phyloP scores from a whole-genome alignment of 2,113 vertebrate genomes.

The Ammospiza nelsoni region DNA sequence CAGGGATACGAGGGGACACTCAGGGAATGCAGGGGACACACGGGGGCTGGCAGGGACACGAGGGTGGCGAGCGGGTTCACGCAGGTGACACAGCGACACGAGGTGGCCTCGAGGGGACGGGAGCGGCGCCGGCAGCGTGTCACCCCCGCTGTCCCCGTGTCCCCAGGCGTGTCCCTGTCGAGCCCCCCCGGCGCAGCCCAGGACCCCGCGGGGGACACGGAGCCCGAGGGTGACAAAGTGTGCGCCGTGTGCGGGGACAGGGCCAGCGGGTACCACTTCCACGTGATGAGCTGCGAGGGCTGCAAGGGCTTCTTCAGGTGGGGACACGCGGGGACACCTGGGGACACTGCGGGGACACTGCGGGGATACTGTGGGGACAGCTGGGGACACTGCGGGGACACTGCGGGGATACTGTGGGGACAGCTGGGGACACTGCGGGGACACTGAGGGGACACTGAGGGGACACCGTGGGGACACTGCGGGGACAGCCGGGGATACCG shows the following conservation, averaged over 20 bases:
- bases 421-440: too few species aligned
- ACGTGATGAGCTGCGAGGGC: slow-evolving; percentile 93
- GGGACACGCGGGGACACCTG: background rate
- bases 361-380: too few species aligned
- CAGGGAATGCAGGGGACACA: background rate
- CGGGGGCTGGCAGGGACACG: too few species aligned
- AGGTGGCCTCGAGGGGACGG: background rate
- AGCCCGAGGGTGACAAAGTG: background rate
- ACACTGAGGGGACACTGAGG: too few species aligned
- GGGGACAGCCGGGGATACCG: too few species aligned
- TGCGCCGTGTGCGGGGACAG: slow-evolving; percentile 71
- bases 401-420: background rate
- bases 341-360: too few species aligned
- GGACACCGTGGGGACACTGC: too few species aligned
- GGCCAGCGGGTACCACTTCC: slow-evolving; percentile 59
- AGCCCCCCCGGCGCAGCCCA: background rate
- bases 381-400: too few species aligned
- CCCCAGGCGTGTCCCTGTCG: background rate
- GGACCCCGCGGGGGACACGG: background rate
- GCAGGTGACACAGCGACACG: background rate
- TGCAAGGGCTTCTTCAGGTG: slow-evolving; percentile 98
- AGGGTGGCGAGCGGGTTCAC: too few species aligned
- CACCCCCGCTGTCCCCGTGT: too few species aligned
- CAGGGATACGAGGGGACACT: too few species aligned
- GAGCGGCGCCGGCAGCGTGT: background rate